phyloP scores from a whole-genome alignment of 2,888 invertebrate species.

The Hydroisotoma schaefferi region DNA sequence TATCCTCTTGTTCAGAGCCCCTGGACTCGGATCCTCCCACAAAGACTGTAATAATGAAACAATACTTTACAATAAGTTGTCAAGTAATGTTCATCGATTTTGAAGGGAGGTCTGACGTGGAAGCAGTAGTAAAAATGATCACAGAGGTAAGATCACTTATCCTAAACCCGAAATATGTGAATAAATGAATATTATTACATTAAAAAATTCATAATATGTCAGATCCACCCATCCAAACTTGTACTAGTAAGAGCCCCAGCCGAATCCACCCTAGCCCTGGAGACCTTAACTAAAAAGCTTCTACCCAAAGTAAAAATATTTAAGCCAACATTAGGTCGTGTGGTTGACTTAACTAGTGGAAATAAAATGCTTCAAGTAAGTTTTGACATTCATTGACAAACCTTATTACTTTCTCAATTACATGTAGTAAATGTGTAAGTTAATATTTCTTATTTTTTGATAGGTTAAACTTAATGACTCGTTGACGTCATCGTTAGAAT shows the following conservation, averaged over 20 bases:
- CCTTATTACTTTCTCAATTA: too few relatives aligned
- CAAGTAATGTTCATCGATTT: conserved; percentile 35
- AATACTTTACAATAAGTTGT: conserved; percentile 25
- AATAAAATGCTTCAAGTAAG: conserved; percentile 26
- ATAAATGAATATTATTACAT: too few relatives aligned
- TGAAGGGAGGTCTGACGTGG: conserved; percentile 35
- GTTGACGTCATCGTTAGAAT: conserved; percentile 18
- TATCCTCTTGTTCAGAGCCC: conserved; percentile 1
- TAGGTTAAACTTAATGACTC: conserved; percentile 27
- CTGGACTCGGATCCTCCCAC: conserved; percentile 17
- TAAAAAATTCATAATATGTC: too few relatives aligned
- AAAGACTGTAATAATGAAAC: conserved; percentile 17
- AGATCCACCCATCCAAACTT: conserved; percentile 31
- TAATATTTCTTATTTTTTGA: conserved; percentile 1
- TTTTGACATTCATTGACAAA: too few relatives aligned
- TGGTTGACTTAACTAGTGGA: conserved; percentile 24
- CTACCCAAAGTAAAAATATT: conserved; percentile 24
- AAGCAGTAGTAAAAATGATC: conserved; percentile 23
- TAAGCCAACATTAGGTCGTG: conserved; percentile 19
- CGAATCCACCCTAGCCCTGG: conserved; percentile 23
- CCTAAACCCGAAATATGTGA: too few relatives aligned
- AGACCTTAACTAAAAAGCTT: conserved; percentile 23
- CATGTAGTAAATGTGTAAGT: too few relatives aligned
- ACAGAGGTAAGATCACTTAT: conserved; percentile 18
- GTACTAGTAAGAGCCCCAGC: conserved; percentile 26